Base-by-base conservation (phyloP, 2,113 vertebrate species). In the Pelobates fuscus region DNA sequence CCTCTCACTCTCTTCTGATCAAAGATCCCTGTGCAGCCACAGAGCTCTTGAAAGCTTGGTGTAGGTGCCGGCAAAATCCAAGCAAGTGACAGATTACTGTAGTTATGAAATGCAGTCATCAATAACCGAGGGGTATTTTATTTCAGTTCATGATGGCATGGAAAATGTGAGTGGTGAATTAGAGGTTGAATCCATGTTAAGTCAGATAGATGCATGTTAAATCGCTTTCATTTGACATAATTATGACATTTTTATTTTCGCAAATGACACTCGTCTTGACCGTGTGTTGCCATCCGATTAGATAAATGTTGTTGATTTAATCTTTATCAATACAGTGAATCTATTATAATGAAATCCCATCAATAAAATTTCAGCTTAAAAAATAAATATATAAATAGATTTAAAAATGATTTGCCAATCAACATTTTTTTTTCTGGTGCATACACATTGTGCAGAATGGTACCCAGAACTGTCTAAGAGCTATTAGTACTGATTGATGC, bases 61-160 rank as follows among this genome's bases (percentile, higher is more conserved):
- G 75, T 71, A 80, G 63, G 37, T 79, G 67, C 26, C 59, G 70
- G 27, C 77, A 23, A 2, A 78, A 65, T 37, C 60, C 75, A 27
- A 6, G 63, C 2, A 74, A 65, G 37, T 44, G n/a, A 23, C 68
- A 44, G 55, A 60, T 25, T 10, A 62, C 58, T 55, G 10, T 57
- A 24, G 67, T 66, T 78, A 15, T 65, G 30, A 59, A 63, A 77
- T 72, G 29, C 62, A 70, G 66, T 23, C 26, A 79, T 74, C 69
- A 78, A 64, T 77, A 76, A 60, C 17, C n/a, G 81, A 78, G 30
- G 71, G 71, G 23, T 59, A 43, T 46, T 49, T 24, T 12, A 73
- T 78, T 80, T 76, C 71, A 68, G 27, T 71, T 82, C 44, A 79
- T 64, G 63, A 77, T 76, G 74, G 18, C 70, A 27, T 11, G 69